Percentiles rank a stretch among this genome's conserved stretches.
phyloP scores from a whole-genome alignment of 2,888 invertebrate genomes.

The Limnephilus lunatus region DNA sequence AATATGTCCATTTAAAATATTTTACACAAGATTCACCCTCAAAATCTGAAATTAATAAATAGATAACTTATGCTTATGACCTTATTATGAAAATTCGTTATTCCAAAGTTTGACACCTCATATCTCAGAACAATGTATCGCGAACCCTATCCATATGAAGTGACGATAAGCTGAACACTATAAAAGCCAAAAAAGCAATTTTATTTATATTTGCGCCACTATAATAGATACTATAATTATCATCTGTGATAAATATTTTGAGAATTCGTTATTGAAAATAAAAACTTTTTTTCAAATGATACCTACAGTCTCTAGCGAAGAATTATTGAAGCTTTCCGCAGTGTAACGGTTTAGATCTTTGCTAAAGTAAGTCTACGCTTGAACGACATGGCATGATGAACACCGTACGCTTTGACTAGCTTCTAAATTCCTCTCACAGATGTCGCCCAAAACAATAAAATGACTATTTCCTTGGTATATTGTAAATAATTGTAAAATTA shows the following conservation, averaged over 20 bases:
- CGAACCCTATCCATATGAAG: too few species aligned
- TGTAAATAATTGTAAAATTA: neutral
- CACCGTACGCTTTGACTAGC: neutral
- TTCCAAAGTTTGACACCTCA: too few species aligned
- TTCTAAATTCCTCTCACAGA: neutral
- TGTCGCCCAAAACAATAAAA: neutral
- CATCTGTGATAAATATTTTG: neutral
- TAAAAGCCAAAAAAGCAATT: neutral
- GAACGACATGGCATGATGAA: neutral
- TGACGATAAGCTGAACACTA: neutral
- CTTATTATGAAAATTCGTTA: too few species aligned
- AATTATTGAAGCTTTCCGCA: neutral
- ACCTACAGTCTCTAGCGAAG: neutral
- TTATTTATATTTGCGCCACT: too few species aligned
- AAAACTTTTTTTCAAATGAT: too few species aligned
- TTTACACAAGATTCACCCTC: too few species aligned
- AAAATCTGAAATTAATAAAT: too few species aligned
- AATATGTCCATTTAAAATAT: too few species aligned
- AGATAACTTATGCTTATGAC: too few species aligned
- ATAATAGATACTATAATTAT: neutral
- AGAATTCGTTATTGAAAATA: neutral
- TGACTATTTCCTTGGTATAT: neutral
- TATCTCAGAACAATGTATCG: too few species aligned
- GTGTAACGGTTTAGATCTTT: neutral
- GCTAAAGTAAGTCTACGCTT: neutral